These are phyloP conservation scores for Pteruthius melanotis DNA, from an alignment of 2,113 vertebrate species.

Conservation along the genomic window DNA sequence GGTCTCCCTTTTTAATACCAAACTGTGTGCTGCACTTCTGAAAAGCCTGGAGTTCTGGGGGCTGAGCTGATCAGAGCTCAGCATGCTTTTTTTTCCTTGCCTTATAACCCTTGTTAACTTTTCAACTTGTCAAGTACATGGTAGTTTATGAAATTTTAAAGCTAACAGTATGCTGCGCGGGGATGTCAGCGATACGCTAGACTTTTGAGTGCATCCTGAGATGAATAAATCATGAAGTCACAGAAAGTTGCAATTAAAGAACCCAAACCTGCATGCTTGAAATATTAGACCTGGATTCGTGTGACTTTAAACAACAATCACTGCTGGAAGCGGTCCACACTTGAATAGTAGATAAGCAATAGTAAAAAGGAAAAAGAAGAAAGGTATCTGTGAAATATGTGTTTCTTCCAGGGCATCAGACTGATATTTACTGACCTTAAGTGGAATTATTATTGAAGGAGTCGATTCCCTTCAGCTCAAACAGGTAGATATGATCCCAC, in stretches of 20 bases:
- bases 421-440: not conserved
- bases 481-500: not conserved
- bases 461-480: not conserved
- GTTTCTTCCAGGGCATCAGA: not conserved
- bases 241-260: slow-evolving; percentile 56
- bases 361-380: not conserved
- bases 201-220: slow-evolving; percentile 52
- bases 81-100: not conserved
- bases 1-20: slow-evolving; percentile 2
- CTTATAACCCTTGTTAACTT: slow-evolving; percentile 51
- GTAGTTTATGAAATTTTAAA: slow-evolving; percentile 65
- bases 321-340: not conserved
- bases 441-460: not conserved
- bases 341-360: not conserved
- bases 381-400: not conserved
- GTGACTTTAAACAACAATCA: slow-evolving; percentile 6
- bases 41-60: not conserved
- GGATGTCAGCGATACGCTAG: not conserved
- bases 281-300: not conserved
- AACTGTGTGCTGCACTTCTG: not conserved
- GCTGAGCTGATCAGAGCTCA: slow-evolving; percentile 36
- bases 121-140: slow-evolving; percentile 50
- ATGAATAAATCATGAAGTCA: slow-evolving; percentile 64
- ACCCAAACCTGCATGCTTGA: not conserved
- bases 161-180: slow-evolving; percentile 22